Evolutionary conservation across 2,888 invertebrate species (phyloP).

Genomic region (Mechanitis mazaeus): DNA sequence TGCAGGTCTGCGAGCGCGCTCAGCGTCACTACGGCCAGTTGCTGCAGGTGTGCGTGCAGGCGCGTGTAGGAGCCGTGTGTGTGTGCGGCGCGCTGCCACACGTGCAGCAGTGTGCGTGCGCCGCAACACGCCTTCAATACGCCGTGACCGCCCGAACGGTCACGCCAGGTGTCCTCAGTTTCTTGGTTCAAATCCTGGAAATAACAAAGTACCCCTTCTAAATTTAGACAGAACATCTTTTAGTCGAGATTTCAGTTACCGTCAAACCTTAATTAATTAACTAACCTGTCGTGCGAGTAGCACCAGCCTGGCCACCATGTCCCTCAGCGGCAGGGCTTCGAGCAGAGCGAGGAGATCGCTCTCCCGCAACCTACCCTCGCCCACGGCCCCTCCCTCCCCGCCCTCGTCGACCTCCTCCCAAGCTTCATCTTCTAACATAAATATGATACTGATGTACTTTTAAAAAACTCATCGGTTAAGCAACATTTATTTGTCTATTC

Average conservation of each 20-base stretch:
- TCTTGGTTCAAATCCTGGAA: constrained; percentile 46
- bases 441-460: too few species aligned
- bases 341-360: constrained; percentile 54
- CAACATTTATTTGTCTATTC: too few species aligned
- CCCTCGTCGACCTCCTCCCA: constrained; percentile 61
- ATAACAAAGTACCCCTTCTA: neutral
- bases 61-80: constrained; percentile 38
- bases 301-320: constrained; percentile 48
- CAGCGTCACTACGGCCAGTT: constrained; percentile 35
- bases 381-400: constrained; percentile 54
- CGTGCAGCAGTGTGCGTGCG: constrained; percentile 26
- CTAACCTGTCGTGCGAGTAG: constrained; percentile 48
- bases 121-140: constrained; percentile 36
- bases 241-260: too few species aligned
- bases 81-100: constrained; percentile 28
- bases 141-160: constrained; percentile 41
- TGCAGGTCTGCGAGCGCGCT: constrained; percentile 43
- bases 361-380: constrained; percentile 56
- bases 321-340: constrained; percentile 45
- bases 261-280: neutral
- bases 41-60: constrained; percentile 33
- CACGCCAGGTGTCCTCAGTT: constrained; percentile 47
- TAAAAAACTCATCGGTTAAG: too few species aligned
- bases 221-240: neutral
- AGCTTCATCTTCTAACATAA: constrained; percentile 36